phyloP scores from a whole-genome alignment of 2,888 invertebrate species.

The Agelastica alni region DNA sequence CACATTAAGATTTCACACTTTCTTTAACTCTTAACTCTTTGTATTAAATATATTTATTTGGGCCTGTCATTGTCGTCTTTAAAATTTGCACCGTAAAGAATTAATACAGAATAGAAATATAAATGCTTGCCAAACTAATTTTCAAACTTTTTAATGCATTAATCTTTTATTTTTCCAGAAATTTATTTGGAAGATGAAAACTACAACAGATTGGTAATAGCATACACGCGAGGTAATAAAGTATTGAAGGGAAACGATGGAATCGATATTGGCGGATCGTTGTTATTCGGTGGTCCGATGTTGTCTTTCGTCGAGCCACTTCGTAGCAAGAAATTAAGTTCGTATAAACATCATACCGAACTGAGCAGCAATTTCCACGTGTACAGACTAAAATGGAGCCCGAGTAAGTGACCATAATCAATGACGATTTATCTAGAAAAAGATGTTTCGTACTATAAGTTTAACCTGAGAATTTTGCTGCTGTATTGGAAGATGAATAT shows the following conservation, averaged over 20 bases:
- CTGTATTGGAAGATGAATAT: too few species aligned
- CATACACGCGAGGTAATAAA: conserved; percentile 52
- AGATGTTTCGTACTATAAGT: too few species aligned
- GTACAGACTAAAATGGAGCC: conserved; percentile 69
- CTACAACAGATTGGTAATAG: conserved; percentile 47
- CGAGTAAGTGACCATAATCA: conserved; percentile 57
- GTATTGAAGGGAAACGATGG: conserved; percentile 48
- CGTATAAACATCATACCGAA: conserved; percentile 10
- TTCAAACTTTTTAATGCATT: too few species aligned
- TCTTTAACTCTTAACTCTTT: too few species aligned
- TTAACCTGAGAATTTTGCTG: too few species aligned
- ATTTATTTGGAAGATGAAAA: conserved; percentile 41
- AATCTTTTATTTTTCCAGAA: conserved; percentile 39
- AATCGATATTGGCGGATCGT: conserved; percentile 54
- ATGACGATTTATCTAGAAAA: conserved; percentile 4
- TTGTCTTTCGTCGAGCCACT: conserved; percentile 46
- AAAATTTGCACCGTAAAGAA: too few species aligned
- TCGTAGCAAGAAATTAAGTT: conserved; percentile 31
- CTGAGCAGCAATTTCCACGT: conserved; percentile 68
- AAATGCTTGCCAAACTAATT: too few species aligned
- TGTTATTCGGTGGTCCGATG: conserved; percentile 61
- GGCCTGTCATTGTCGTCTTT: too few species aligned
- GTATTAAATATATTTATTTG: too few species aligned
- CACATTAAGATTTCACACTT: too few species aligned
- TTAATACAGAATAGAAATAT: too few species aligned